Evolutionary conservation across 2,797 vertebrate species (phyloP).

Genomic region (Neosilurus mollespiculum): DNA sequence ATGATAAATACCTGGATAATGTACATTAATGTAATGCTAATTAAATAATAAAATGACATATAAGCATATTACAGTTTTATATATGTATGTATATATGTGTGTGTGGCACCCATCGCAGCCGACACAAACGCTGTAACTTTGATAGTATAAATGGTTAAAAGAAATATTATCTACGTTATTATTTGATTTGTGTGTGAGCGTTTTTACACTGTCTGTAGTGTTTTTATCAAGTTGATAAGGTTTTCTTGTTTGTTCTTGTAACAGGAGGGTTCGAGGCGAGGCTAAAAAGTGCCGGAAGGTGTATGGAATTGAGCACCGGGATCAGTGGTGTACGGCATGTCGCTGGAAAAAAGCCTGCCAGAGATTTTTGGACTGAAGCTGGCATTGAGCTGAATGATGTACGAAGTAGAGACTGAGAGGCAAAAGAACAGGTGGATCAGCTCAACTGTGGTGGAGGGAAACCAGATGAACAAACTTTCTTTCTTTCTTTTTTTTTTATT

Average conservation of each 20-base stretch:
- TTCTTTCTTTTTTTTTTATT: conserved; percentile 12
- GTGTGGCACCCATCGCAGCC: no score
- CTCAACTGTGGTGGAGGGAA: conserved; percentile 22
- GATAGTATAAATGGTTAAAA: no score
- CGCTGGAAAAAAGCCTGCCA: conserved; percentile 94
- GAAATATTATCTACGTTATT: not conserved
- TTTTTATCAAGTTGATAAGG: not conserved
- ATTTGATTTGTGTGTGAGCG: not conserved
- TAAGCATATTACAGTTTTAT: no score
- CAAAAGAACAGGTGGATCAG: conserved; percentile 17
- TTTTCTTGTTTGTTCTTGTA: not conserved
- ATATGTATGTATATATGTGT: no score
- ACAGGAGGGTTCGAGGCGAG: conserved; percentile 86
- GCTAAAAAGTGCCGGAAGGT: conserved; percentile 92
- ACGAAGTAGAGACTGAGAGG: conserved; percentile 21
- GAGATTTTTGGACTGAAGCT: conserved; percentile 84
- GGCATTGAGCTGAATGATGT: not conserved
- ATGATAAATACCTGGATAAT: not conserved
- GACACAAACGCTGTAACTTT: no score
- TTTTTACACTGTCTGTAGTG: not conserved
- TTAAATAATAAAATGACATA: not conserved
- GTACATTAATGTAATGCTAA: not conserved
- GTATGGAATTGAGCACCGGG: conserved; percentile 87
- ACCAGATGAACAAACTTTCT: conserved; percentile 43
- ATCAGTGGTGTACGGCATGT: conserved; percentile 91